phyloP scores from a whole-genome alignment of 1,140 invertebrate species.

The Pectinophora gossypiella region DNA sequence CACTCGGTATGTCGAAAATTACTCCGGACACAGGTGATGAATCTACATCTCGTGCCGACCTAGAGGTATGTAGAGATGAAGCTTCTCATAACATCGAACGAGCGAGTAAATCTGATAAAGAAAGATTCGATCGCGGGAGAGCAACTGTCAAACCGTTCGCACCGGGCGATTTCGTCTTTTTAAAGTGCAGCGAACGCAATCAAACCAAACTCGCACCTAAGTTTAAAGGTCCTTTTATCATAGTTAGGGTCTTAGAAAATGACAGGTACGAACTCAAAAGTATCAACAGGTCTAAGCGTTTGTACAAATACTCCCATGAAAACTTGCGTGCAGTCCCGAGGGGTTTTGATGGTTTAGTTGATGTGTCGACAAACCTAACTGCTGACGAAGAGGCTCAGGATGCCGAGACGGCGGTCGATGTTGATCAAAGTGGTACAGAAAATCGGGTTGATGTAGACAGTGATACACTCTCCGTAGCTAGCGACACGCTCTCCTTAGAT shows the following conservation, averaged over 20 bases:
- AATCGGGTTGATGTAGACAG: background rate
- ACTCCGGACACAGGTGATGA: background rate
- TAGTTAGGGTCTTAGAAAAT: background rate
- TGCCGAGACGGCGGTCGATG: slow-evolving; percentile 1
- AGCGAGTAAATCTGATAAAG: background rate
- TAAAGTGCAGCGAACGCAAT: slow-evolving; percentile 1
- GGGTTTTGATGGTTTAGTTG: background rate
- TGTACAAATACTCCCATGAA: slow-evolving; percentile 1
- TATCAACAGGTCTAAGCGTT: background rate
- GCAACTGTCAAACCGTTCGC: background rate
- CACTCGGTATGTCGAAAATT: background rate
- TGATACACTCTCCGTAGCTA: background rate
- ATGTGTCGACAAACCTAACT: background rate
- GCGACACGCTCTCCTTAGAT: too few species aligned
- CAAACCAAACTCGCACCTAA: background rate
- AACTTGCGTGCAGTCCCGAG: background rate
- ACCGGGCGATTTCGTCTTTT: background rate
- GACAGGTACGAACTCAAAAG: background rate
- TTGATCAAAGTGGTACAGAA: background rate
- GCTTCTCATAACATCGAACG: background rate
- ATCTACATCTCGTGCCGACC: background rate
- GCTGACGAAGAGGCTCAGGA: background rate
- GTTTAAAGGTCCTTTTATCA: background rate
- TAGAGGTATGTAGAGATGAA: background rate
- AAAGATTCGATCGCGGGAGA: slow-evolving; percentile 1